Evolutionary conservation across 1,140 invertebrate species (phyloP), one percentile per base, ranked within the genome.

Genomic region (Drosophila suzukii): DNA sequence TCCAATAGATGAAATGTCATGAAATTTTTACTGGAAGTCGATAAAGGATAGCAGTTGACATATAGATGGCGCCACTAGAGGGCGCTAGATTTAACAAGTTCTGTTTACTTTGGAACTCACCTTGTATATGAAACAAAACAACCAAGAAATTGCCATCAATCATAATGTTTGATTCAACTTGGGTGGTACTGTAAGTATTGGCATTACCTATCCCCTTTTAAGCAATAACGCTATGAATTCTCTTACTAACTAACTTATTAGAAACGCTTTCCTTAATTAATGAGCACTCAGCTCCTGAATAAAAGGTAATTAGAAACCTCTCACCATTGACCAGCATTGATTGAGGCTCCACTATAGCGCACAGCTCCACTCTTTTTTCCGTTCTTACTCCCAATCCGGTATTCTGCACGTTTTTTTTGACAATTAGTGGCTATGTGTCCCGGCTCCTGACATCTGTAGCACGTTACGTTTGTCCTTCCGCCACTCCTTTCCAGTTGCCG

Each of bases 181-280:
- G 12, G 20, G 6, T n/a, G 4, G 51, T 53, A 20, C 32, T 36
- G 6, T 13, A 53, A 0, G 15, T 53, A 54, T 54, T 53, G 32
- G 15, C 6, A 53, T 53, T 36, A 20, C 50, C 32, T 53, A 53
- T 36, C 3, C 32, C 15, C 32, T 5, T 53, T 20, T 36, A 36
- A 20, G 6, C 38, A 4, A 24, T 24, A 38, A 55, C 34, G 12
- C 2, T 55, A 55, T 24, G 32, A 38, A 55, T n/a, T 3, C 34
- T 10, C 34, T 55, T 55, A n/a, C 17, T 13, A 55, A 55, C 17
- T 55, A 38, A 38, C 34, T 54, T 55, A 11, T 38, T 20, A 34
- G 15, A 54, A 36, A 54, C 12, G 15, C 32, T 20, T 24, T 53
- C 6, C 11, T 53, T 34, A 15, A 36, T 36, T 39, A 55, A 38